phyloP scores from a whole-genome alignment of 2,797 vertebrate species.

The Leptoclinus maculatus region DNA sequence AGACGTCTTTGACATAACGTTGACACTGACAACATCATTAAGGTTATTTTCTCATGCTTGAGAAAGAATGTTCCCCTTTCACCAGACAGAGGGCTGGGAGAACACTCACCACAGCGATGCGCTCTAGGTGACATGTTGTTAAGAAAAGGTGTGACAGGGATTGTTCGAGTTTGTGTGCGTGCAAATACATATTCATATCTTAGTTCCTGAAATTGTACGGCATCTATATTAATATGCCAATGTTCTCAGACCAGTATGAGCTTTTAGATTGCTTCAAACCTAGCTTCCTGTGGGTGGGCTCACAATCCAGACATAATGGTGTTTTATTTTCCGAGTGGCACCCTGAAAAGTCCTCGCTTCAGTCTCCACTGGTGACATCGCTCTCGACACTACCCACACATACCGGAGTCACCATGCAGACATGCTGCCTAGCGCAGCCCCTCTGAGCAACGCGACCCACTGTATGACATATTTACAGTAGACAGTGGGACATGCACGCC shows the following conservation, averaged over 20 bases:
- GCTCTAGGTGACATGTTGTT: background rate
- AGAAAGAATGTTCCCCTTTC: background rate
- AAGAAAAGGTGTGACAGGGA: background rate
- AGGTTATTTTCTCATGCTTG: too few relatives aligned
- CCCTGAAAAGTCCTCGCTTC: slow-evolving; percentile 67
- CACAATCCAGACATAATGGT: slow-evolving; percentile 57
- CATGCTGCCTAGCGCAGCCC: slow-evolving; percentile 60
- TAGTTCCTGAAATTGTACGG: background rate
- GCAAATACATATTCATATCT: background rate
- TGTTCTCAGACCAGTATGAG: slow-evolving; percentile 16
- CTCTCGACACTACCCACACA: slow-evolving; percentile 74
- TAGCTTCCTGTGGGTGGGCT: slow-evolving; percentile 62
- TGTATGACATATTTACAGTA: slow-evolving; percentile 78
- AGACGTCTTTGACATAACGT: too few relatives aligned
- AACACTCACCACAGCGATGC: background rate
- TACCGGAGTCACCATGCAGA: slow-evolving; percentile 66
- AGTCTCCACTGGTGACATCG: slow-evolving; percentile 66
- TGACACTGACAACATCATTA: background rate
- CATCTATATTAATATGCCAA: slow-evolving; percentile 9
- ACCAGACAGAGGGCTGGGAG: background rate
- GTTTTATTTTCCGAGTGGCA: slow-evolving; percentile 66
- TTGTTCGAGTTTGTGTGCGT: background rate
- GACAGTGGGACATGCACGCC: slow-evolving; percentile 49
- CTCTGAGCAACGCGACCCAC: slow-evolving; percentile 70
- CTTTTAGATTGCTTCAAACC: slow-evolving; percentile 39